These are phyloP conservation scores for Sminthurinus aureus DNA, from an alignment of 2,888 invertebrate genomes.

Conservation along the genomic window DNA sequence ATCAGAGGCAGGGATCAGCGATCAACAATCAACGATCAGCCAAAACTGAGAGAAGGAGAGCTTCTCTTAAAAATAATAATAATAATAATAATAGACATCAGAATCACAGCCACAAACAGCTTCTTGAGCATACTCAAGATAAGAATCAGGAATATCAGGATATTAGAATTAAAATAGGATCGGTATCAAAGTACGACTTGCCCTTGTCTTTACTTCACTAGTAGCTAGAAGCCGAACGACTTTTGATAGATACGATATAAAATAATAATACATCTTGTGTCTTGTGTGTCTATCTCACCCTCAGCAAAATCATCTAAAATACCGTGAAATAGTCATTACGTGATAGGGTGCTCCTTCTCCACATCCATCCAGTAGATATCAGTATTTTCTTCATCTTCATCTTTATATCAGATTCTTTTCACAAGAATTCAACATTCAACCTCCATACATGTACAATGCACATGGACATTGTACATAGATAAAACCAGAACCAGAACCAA, in stretches of 20 bases:
- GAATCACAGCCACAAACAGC: too few relatives aligned
- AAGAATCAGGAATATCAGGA: constrained; percentile 13
- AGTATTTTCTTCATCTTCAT: too few relatives aligned
- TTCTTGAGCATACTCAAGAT: background rate
- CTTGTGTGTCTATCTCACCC: background rate
- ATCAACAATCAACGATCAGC: background rate
- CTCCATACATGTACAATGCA: too few relatives aligned
- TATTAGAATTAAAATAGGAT: background rate
- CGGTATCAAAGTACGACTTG: background rate
- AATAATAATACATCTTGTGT: too few relatives aligned
- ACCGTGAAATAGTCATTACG: constrained; percentile 22
- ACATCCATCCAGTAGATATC: too few relatives aligned
- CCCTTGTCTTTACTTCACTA: too few relatives aligned
- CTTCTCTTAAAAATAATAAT: background rate
- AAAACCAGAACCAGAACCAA: background rate
- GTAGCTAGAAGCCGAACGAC: background rate
- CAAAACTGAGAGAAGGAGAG: background rate
- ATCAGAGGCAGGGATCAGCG: constrained; percentile 14
- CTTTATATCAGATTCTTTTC: background rate
- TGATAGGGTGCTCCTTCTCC: constrained; percentile 15
- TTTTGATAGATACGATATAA: background rate
- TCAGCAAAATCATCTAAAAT: background rate
- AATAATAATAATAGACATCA: background rate
- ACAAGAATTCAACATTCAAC: background rate
- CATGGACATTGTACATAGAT: background rate